These are phyloP conservation scores for Diarsia rubi DNA, from an alignment of 2,888 invertebrate species.

Conservation along the genomic window DNA sequence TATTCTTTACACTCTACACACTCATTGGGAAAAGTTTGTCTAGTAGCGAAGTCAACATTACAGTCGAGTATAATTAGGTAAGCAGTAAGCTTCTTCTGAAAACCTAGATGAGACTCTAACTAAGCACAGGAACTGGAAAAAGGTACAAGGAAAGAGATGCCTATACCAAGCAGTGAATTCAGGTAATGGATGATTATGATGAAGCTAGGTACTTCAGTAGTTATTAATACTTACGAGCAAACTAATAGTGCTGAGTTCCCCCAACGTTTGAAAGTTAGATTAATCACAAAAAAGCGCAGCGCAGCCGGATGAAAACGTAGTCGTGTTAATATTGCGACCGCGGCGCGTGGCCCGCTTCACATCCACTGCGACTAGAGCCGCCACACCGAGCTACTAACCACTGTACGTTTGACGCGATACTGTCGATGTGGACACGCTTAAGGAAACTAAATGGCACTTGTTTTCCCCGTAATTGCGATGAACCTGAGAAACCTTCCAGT, in stretches of 20 bases:
- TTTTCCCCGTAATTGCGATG: neutral
- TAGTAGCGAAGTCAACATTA: neutral
- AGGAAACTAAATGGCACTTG: neutral
- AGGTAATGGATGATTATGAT: too few relatives aligned
- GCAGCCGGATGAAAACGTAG: slow-evolving; percentile 78
- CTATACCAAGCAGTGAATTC: too few relatives aligned
- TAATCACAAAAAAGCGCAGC: slow-evolving; percentile 79
- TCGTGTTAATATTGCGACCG: slow-evolving; percentile 88
- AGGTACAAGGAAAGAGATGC: too few relatives aligned
- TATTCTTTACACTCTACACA: neutral
- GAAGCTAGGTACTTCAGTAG: neutral
- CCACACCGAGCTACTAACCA: slow-evolving; percentile 39
- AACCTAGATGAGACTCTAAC: too few relatives aligned
- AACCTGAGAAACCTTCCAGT: neutral
- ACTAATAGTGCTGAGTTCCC: slow-evolving; percentile 3
- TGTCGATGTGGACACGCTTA: neutral
- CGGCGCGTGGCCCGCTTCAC: slow-evolving; percentile 81
- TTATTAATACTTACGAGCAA: neutral
- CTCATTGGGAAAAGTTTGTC: neutral
- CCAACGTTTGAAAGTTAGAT: slow-evolving; percentile 74
- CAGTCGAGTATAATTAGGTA: neutral
- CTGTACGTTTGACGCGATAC: neutral
- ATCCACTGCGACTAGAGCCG: slow-evolving; percentile 77
- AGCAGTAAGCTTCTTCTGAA: neutral
- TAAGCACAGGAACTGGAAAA: too few relatives aligned